phyloP scores from a whole-genome alignment of 2,888 invertebrate species.

The Trichacis sp. region DNA sequence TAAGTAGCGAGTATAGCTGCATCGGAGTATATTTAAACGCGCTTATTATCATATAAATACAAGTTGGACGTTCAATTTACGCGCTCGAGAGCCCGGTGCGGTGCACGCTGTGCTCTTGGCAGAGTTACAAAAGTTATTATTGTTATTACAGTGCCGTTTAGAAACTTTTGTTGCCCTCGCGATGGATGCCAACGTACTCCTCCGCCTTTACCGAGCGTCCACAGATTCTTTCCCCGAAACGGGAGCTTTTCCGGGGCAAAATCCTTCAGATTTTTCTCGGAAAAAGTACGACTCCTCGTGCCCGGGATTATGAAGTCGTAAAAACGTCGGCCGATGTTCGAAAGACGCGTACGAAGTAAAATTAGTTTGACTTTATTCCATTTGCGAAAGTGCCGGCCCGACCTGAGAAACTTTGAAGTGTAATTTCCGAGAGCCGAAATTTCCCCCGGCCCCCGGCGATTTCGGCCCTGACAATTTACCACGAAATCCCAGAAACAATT shows the following conservation, averaged over 20 bases:
- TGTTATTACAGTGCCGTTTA: constrained; percentile 68
- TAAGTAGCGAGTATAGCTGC: constrained; percentile 66
- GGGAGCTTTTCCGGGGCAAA: too few species aligned
- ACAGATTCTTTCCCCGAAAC: too few species aligned
- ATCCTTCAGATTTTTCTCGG: too few species aligned
- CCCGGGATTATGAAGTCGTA: not conserved
- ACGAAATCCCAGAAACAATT: constrained; percentile 61
- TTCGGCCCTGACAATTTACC: constrained; percentile 51
- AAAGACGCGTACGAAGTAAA: constrained; percentile 29
- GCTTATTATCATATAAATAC: constrained; percentile 69
- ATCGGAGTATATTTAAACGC: constrained; percentile 67
- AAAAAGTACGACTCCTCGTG: constrained; percentile 9
- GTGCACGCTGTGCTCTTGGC: constrained; percentile 46
- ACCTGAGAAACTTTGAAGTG: constrained; percentile 38
- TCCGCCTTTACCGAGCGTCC: too few species aligned
- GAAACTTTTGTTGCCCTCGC: constrained; percentile 65
- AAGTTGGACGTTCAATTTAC: constrained; percentile 68
- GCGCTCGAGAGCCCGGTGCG: constrained; percentile 55
- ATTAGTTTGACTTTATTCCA: constrained; percentile 43
- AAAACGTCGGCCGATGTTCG: constrained; percentile 6
- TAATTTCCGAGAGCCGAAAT: constrained; percentile 41
- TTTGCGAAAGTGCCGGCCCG: constrained; percentile 43
- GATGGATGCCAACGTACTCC: constrained; percentile 50
- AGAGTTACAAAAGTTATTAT: constrained; percentile 68
- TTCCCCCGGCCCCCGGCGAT: constrained; percentile 41